Base-by-base conservation (phyloP, 2,888 invertebrate genomes). In the Byasa hedistus region DNA sequence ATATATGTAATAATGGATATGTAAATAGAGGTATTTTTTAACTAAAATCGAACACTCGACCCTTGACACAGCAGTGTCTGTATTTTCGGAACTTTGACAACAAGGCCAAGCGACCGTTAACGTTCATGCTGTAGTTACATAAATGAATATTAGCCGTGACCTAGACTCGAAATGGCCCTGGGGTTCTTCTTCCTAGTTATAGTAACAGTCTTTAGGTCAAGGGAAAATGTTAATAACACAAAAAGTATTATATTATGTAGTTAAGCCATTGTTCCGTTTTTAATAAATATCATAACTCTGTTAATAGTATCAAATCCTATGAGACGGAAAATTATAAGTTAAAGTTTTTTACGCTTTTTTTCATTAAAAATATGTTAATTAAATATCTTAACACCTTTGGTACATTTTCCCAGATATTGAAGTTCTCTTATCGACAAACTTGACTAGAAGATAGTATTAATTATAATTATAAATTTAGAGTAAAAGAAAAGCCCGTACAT, bases 101-200 rank as follows among this genome's bases (percentile, higher is more conserved):
- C 17, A 44, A 44, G 44, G 52, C 21, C 21, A 10, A 5, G 52
- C 21, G 52, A 19, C 52, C 27, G 24, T 56, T 27, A 24, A n/a
- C 15, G 22, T 56, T 27, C 21, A 27, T 27, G 24, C 15, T 17
- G 23, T 23, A 19, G 36, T 64, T 64, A 64, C 54, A 64, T 59
- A 65, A 65, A 54, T 24, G 59, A 65, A 65, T 65, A 55, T 65
- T 59, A 55, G 27, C 64, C 64, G 59, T 54, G 64, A 60, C 59
- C 64, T 64, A 54, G 55, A 55, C 27, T 55, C 44, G 59, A 65
- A 59, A 39, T 27, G 59, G 32, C 59, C 64, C 55, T 65, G 59
- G 55, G 64, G 59, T 65, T 65, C 64, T 65, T 55, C 39, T 44
- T 39, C 57, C 64, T 59, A 59, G 64, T n/a, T 57, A 51, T 32